Evolutionary conservation across 2,113 vertebrate species (phyloP).

Genomic region (Nycticorax nycticorax): DNA sequence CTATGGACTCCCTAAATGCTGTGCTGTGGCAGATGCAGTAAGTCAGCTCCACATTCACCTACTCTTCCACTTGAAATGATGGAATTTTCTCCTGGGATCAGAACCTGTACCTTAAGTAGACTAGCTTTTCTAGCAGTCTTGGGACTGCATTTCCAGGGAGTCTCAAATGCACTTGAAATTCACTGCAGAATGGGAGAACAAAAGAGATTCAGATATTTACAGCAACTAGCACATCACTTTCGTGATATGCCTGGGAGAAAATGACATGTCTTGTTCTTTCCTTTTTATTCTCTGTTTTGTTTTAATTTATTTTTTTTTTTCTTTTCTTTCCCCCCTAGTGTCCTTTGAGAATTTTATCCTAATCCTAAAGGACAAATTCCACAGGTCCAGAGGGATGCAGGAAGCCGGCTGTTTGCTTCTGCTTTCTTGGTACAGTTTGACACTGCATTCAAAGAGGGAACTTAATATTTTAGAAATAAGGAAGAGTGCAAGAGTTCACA

Average conservation of each 20-base stretch:
- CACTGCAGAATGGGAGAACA: not conserved
- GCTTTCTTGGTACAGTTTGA: not conserved
- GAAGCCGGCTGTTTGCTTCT: not conserved
- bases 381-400: not conserved
- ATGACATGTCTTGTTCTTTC: not conserved
- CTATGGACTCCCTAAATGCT: not conserved
- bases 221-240: not conserved
- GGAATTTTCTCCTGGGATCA: not conserved
- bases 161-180: not conserved
- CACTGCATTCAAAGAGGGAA: not conserved
- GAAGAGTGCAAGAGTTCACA: not conserved
- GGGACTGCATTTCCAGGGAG: not conserved
- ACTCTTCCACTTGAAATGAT: not conserved
- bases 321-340: too few species aligned
- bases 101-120: not conserved
- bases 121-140: not conserved
- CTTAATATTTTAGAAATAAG: not conserved
- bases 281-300: too few species aligned
- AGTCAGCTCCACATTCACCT: not conserved
- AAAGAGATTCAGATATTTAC: not conserved
- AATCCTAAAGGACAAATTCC: not conserved
- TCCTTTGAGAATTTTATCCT: not conserved
- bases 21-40: not conserved
- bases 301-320: too few species aligned
- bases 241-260: not conserved